Base-by-base conservation (phyloP, 2,797 vertebrate species). In the Betta splendens region DNA sequence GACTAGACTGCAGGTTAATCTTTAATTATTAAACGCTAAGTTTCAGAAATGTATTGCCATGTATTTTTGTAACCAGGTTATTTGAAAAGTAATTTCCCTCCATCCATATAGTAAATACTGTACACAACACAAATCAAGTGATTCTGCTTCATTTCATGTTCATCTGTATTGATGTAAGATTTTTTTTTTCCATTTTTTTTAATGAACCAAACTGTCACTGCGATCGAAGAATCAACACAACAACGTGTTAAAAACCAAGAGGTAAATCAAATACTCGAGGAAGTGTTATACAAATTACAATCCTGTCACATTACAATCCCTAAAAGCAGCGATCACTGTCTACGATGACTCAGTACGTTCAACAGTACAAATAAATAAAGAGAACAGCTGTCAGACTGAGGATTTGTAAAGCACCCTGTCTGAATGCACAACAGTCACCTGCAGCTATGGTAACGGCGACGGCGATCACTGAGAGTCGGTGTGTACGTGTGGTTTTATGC, bases 271-370 rank as follows among this genome's bases (percentile, higher is more conserved):
- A 53, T 6, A 42, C 48, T 43, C 40, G 46, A 35, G 40, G 23
- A 75, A 61, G 69, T 80, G 60, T 70, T 69, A 33, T 75, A 75
- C 71, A 83, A 82, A 79, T 77, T 68, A 86, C 78, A 83, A 80
- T 85, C 76, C 75, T 40, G 55, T 83, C 83, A 87, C 83, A 50
- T 81, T 78, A 86, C 75, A 83, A 78, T 81, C 72, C 59, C 77
- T 64, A 16, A 61, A 84, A 84, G 83, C 81, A 82, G 77, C 85
- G 48, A 48, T 59, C 63, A 80, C 67, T 11, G 45, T 78, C 67
- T 59, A 78, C 51, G 6, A 78, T 57, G 74, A 80, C 58, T 74
- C 51, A n/a, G 59, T 72, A 77, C 55, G 65, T 64, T 57, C 45
- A 77, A 69, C 67, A 63, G 69, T 78, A 80, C 49, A 75, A 83